A percentile compares a stretch with the other conserved stretches of the same genome.
These are phyloP conservation scores for Gnatocerus cornutus DNA, from an alignment of 2,888 invertebrate genomes.

Conservation along the genomic window DNA sequence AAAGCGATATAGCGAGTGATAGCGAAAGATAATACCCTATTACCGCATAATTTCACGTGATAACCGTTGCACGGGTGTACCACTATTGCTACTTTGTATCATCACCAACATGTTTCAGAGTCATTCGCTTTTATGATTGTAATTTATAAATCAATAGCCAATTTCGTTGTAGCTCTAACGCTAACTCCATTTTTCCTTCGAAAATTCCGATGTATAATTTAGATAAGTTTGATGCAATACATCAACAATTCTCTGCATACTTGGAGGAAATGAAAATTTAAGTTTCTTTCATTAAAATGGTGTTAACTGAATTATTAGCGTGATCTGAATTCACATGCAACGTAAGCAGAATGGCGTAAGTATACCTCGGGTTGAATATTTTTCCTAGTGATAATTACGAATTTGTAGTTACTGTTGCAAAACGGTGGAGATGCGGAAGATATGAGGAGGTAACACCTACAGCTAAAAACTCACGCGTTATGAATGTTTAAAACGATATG, in stretches of 20 bases:
- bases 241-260: background rate
- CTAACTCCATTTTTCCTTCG: background rate
- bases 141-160: conserved; percentile 29
- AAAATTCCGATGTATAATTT: conserved; percentile 1
- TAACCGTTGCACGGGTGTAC: conserved; percentile 20
- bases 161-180: background rate
- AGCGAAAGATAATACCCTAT: conserved; percentile 27
- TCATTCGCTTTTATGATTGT: conserved; percentile 17
- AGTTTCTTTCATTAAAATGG: background rate
- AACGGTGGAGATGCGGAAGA: background rate
- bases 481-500: background rate
- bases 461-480: background rate
- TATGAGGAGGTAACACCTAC: background rate
- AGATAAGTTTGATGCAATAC: conserved; percentile 4
- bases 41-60: conserved; percentile 34
- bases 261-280: background rate
- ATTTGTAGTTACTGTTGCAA: conserved; percentile 2
- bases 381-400: background rate
- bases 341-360: background rate
- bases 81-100: conserved; percentile 22
- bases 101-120: conserved; percentile 20
- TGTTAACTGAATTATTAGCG: conserved; percentile 1
- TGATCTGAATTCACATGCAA: conserved; percentile 2
- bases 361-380: conserved; percentile 1
- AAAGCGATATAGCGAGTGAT: conserved; percentile 22